These are phyloP conservation scores for Leptopilina drosophilae DNA, from an alignment of 2,888 invertebrate species.

Conservation along the genomic window DNA sequence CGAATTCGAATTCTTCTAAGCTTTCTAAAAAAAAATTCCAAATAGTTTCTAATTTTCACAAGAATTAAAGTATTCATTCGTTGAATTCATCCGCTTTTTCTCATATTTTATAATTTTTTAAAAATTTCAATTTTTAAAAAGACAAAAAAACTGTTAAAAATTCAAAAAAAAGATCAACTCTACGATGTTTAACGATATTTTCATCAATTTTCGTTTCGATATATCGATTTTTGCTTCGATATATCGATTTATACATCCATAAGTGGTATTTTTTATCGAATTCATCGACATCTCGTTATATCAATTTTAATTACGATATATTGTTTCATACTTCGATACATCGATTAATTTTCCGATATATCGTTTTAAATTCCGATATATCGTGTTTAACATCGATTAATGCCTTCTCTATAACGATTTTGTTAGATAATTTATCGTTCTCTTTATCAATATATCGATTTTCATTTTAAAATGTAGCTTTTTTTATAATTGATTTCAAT, in stretches of 20 bases:
- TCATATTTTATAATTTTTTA: not conserved
- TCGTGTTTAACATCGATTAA: too few species aligned
- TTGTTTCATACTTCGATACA: too few species aligned
- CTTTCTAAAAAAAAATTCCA: not conserved
- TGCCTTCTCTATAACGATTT: too few species aligned
- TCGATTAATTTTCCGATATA: too few species aligned
- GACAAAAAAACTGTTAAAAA: not conserved
- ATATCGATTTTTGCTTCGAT: not conserved
- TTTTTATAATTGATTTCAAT: too few species aligned
- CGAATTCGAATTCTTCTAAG: not conserved
- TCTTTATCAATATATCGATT: too few species aligned
- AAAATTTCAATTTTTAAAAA: not conserved
- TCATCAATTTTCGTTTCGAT: not conserved
- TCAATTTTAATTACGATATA: not conserved
- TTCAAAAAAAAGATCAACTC: not conserved
- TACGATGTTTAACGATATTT: not conserved
- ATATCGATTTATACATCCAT: too few species aligned
- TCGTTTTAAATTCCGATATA: too few species aligned
- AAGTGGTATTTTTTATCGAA: too few species aligned
- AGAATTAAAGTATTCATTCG: not conserved
- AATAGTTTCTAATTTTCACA: not conserved
- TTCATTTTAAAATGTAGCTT: too few species aligned
- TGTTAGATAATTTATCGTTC: too few species aligned
- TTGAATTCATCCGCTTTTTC: constrained; percentile 3
- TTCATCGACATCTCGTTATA: too few species aligned